Percentiles rank a stretch among this genome's conserved stretches.
phyloP scores from a whole-genome alignment of 2,113 vertebrate genomes.

The Onychostoma macrolepis region DNA sequence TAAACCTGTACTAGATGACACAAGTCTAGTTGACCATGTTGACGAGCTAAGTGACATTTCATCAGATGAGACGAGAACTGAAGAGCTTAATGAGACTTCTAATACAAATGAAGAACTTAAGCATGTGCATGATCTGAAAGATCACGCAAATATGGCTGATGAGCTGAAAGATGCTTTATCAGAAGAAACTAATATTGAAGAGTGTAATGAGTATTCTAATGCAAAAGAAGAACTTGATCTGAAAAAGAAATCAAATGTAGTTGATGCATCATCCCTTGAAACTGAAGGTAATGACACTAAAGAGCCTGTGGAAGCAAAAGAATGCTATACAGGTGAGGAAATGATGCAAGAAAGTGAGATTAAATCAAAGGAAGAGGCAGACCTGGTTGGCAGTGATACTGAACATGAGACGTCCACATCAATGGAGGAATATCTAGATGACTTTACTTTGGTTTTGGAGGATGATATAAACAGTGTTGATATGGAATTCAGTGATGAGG shows the following conservation, averaged over 20 bases:
- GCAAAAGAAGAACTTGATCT: not conserved
- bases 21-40: not conserved
- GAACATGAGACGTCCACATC: not conserved
- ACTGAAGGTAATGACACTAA: not conserved
- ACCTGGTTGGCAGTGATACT: not conserved
- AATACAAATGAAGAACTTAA: not conserved
- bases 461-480: slow-evolving; percentile 26
- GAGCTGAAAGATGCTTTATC: not conserved
- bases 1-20: not conserved
- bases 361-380: not conserved
- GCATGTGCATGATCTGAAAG: not conserved
- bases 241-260: not conserved
- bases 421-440: not conserved
- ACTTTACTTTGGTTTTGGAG: not conserved
- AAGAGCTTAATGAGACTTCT: slow-evolving; percentile 3
- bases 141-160: not conserved
- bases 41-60: not conserved
- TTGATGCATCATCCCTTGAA: not conserved
- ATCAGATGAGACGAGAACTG: not conserved
- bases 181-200: not conserved
- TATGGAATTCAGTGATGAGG: slow-evolving; percentile 25
- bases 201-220: not conserved
- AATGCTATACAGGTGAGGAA: not conserved
- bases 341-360: not conserved
- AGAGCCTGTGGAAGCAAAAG: not conserved